Conservation (phyloP, 2,113 vertebrate genomes). For the Pseudonaja textilis region DNA sequence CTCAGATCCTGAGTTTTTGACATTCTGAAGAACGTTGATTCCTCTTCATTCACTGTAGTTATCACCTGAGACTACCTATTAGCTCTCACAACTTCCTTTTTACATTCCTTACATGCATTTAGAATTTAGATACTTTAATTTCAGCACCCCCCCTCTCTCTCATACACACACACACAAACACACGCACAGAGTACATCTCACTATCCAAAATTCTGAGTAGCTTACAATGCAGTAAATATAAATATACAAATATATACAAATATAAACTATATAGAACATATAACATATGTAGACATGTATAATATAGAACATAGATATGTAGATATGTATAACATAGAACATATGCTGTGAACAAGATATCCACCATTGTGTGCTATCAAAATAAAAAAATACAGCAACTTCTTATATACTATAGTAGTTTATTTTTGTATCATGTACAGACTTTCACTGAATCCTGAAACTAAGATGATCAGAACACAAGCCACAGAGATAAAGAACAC, state of each 20-base stretch:
- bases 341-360: neutral
- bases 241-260: neutral
- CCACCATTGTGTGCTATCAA: neutral
- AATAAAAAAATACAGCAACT: neutral
- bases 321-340: too few relatives aligned
- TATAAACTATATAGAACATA: neutral
- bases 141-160: neutral
- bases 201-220: neutral
- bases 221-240: neutral
- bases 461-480: neutral
- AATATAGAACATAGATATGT: too few relatives aligned
- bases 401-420: conserved; percentile 12
- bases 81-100: conserved; percentile 27
- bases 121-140: conserved; percentile 22
- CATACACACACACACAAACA: neutral
- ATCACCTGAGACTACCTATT: neutral
- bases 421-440: neutral
- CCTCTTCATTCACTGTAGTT: neutral
- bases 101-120: neutral
- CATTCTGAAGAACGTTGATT: neutral
- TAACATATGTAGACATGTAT: too few relatives aligned
- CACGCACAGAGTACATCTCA: neutral
- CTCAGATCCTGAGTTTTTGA: neutral
- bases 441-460: neutral
- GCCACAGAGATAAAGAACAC: neutral